Evolutionary conservation across 2,113 vertebrate species (phyloP), one percentile per base, ranked within the genome.

Genomic region (Cavia porcellus): DNA sequence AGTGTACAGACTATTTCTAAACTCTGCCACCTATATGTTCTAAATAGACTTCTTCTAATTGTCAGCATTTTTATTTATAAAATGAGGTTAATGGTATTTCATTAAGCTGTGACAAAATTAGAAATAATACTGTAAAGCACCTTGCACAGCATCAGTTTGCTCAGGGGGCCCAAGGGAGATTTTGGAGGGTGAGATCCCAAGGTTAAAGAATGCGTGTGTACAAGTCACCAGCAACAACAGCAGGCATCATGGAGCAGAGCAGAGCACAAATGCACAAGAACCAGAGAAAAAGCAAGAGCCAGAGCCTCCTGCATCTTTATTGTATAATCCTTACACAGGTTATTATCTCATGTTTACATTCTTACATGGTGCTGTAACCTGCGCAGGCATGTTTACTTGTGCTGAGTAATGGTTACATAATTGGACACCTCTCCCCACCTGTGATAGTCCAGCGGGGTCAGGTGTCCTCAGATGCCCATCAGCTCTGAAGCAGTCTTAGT

Each of bases 61-160:
- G 4, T 89, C 35, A 91, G 2, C 83, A 93, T 91, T 84, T 68
- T 59, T 24, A 32, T 80, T 61, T 80, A 83, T 62, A 85, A 92
- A 81, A 93, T 82, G 57, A 89, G 4, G 4, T 55, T 62, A 70
- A 45, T 86, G 68, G 17, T 66, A 86, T 25, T 86, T 86, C 12
- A 62, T 10, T 81, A 22, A 8, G 7, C 79, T 83, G 24, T 62
- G 42, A 59, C 17, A 86, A 92, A 91, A 59, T 47, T 74, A 47
- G 5, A 93, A 94, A 81, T 59, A 82, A 84, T 20, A 66, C 5
- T 61, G 15, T n/a, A 24, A 85, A 35, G 3, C n/a, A 61, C 6
- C 12, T 91, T 15, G 74, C 1, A 61, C 68, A n/a, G 66, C n/a
- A 35, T 70, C 66, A 70, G 6, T 70, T 35, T 70, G 19, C 68